Conservation (phyloP, 2,888 invertebrate species). For the Helicoverpa assulta region DNA sequence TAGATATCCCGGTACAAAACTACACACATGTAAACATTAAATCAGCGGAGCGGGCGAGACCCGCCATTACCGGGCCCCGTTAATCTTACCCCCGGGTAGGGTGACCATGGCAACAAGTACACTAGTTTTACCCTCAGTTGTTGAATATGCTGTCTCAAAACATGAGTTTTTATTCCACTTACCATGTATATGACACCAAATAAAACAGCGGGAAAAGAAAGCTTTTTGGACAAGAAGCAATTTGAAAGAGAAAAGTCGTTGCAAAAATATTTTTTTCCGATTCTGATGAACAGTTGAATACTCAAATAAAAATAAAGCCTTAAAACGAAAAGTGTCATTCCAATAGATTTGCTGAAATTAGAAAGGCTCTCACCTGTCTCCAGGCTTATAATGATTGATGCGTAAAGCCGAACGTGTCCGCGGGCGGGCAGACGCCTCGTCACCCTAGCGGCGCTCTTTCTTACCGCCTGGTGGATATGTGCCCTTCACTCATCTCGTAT, state of each 20-base stretch:
- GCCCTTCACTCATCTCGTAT: constrained; percentile 54
- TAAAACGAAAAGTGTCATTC: neutral
- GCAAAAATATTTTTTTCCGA: neutral
- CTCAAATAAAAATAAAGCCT: neutral
- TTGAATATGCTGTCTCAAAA: no score
- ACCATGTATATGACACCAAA: no score
- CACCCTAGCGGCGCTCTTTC: constrained; percentile 32
- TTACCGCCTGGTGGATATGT: constrained; percentile 38
- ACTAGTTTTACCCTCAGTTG: neutral
- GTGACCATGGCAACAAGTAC: constrained; percentile 15
- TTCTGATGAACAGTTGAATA: neutral
- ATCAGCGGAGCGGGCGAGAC: constrained; percentile 54
- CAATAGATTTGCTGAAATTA: neutral
- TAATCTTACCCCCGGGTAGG: constrained; percentile 51
- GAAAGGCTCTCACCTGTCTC: neutral
- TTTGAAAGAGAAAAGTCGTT: no score
- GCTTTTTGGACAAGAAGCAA: no score
- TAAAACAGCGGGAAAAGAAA: no score
- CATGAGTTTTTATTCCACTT: no score
- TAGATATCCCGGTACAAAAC: constrained; percentile 30
- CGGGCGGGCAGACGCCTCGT: neutral
- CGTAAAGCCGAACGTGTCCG: neutral
- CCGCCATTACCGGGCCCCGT: constrained; percentile 61
- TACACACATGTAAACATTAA: constrained; percentile 56
- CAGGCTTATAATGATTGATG: neutral